phyloP scores from a whole-genome alignment of 2,113 vertebrate genomes.

The Oryzias curvinotus region DNA sequence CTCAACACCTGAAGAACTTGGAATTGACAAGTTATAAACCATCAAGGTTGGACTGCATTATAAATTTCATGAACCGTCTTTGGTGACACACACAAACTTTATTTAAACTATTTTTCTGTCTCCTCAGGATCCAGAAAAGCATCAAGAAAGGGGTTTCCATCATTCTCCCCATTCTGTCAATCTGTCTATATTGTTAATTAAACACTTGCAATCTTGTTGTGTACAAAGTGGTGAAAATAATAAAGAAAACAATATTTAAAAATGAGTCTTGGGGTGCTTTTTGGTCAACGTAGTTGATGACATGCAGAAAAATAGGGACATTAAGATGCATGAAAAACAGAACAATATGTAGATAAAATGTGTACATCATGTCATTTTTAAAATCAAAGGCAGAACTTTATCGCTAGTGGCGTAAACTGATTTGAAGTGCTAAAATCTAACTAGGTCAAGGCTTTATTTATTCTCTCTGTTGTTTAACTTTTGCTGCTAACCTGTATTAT shows the following conservation, averaged over 20 bases:
- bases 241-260: slow-evolving; percentile 60
- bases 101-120: slow-evolving; percentile 13
- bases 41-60: slow-evolving; percentile 39
- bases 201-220: slow-evolving; percentile 63
- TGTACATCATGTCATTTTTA: too few relatives aligned
- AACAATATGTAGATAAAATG: too few relatives aligned
- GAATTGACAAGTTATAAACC: slow-evolving; percentile 86
- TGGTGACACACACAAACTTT: background rate
- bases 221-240: slow-evolving; percentile 71
- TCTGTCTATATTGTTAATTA: slow-evolving; percentile 63
- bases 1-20: slow-evolving; percentile 95
- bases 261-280: background rate
- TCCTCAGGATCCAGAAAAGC: slow-evolving; percentile 39
- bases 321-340: too few relatives aligned
- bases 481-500: too few relatives aligned
- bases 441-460: too few relatives aligned
- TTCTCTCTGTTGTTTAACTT: too few relatives aligned
- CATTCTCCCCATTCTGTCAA: slow-evolving; percentile 2
- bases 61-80: background rate
- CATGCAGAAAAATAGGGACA: too few relatives aligned
- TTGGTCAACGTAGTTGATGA: background rate
- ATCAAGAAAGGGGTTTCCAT: too few relatives aligned
- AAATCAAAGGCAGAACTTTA: too few relatives aligned
- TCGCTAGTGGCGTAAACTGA: too few relatives aligned
- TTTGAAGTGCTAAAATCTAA: too few relatives aligned